Evolutionary conservation across 2,113 vertebrate species (phyloP).

Genomic region (Chloropsis cyanopogon): DNA sequence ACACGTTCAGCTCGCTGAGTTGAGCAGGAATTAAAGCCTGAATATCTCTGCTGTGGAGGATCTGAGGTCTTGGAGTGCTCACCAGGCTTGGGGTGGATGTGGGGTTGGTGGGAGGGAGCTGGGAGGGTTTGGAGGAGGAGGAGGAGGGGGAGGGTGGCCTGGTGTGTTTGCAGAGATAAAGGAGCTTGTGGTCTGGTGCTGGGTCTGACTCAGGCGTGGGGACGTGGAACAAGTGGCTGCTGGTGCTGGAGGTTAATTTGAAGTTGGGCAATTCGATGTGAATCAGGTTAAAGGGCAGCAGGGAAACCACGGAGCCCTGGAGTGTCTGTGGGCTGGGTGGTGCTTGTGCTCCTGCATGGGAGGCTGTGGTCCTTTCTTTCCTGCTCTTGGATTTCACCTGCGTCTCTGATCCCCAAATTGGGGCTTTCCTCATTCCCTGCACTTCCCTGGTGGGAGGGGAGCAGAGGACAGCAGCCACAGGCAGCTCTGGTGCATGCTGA

Average conservation of each 20-base stretch:
- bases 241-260: background rate
- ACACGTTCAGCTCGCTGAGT: background rate
- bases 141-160: background rate
- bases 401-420: rapidly evolving
- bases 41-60: background rate
- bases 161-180: background rate
- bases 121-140: background rate
- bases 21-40: background rate
- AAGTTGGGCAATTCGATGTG: background rate
- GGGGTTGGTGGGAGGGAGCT: background rate
- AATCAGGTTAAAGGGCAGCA: background rate
- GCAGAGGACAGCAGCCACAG: background rate
- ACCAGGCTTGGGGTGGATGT: background rate
- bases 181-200: rapidly evolving
- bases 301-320: background rate
- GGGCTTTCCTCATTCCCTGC: background rate
- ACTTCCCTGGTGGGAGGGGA: background rate
- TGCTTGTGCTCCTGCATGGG: rapidly evolving
- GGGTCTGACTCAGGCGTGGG: background rate
- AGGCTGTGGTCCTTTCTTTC: background rate
- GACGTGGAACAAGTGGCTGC: background rate
- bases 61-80: background rate
- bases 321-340: background rate
- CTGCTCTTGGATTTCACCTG: background rate
- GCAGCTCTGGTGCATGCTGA: rapidly evolving